phyloP scores from a whole-genome alignment of 2,113 vertebrate species.

The Ibidorhyncha struthersii region DNA sequence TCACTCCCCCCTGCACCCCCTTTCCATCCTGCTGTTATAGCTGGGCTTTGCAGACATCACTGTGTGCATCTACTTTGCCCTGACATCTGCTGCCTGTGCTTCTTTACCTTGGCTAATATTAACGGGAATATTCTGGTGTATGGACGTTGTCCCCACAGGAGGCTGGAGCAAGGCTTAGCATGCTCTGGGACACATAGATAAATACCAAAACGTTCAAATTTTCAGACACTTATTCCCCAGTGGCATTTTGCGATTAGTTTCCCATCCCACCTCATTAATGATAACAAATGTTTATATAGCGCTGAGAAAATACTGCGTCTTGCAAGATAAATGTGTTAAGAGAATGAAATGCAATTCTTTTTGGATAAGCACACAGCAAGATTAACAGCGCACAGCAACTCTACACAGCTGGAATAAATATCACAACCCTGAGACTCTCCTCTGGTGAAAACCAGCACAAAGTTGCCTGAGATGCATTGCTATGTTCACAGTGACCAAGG shows the following conservation, averaged over 20 bases:
- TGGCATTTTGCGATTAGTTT: neutral
- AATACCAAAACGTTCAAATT: accelerated
- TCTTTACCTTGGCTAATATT: accelerated
- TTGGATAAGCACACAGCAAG: neutral
- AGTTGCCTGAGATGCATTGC: neutral
- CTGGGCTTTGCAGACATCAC: neutral
- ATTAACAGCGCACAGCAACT: neutral
- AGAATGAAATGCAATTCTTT: neutral
- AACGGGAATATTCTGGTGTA: neutral
- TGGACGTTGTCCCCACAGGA: neutral
- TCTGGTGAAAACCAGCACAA: neutral
- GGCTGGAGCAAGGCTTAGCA: neutral
- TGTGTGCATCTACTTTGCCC: neutral
- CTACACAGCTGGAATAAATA: neutral
- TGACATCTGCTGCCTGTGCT: neutral
- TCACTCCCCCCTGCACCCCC: neutral
- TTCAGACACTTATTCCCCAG: neutral
- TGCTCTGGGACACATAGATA: accelerated
- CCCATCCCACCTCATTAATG: neutral
- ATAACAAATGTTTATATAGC: neutral
- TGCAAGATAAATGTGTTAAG: neutral
- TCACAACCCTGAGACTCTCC: neutral
- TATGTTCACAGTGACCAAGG: neutral
- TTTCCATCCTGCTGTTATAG: neutral
- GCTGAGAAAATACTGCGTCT: neutral